Conservation (phyloP, 2,113 vertebrate species). For the Macquaria australasica region DNA sequence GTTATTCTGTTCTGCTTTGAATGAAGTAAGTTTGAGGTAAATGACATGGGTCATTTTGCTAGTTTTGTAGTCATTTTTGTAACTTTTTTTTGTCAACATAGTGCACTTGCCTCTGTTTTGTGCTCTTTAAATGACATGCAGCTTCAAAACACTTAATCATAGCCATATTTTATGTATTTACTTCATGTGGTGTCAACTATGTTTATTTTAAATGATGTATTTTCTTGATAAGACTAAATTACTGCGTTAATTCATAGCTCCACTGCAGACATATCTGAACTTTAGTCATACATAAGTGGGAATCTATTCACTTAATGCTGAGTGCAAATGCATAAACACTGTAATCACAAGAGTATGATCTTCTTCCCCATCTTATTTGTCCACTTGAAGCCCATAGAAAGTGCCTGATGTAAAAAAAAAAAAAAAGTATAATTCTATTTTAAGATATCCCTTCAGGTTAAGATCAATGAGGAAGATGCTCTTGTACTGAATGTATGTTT, state of each 20-base stretch:
- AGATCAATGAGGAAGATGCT: not conserved
- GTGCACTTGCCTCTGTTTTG: not conserved
- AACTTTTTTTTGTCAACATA: not conserved
- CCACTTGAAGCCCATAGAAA: slow-evolving; percentile 1
- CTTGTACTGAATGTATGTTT: slow-evolving; percentile 1
- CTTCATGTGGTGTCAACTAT: slow-evolving; percentile 13
- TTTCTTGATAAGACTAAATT: slow-evolving; percentile 2
- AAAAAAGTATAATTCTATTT: not conserved
- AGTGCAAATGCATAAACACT: not conserved
- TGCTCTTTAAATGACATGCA: slow-evolving; percentile 24
- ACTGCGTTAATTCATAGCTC: slow-evolving; percentile 12
- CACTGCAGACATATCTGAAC: not conserved
- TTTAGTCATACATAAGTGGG: not conserved
- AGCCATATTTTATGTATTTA: slow-evolving; percentile 45
- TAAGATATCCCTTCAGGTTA: not conserved
- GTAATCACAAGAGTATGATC: not conserved
- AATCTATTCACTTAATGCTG: not conserved
- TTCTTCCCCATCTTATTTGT: not conserved
- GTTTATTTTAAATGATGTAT: slow-evolving; percentile 40
- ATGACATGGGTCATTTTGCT: not conserved
- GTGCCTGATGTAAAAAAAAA: slow-evolving; percentile 35
- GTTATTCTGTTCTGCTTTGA: slow-evolving; percentile 16
- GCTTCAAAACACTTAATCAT: slow-evolving; percentile 28
- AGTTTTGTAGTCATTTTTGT: not conserved
- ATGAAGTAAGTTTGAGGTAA: slow-evolving; percentile 15